Evolutionary conservation across 2,888 invertebrate species (phyloP), one percentile per base, ranked within the genome.

Genomic region (Pseudoips prasinana): DNA sequence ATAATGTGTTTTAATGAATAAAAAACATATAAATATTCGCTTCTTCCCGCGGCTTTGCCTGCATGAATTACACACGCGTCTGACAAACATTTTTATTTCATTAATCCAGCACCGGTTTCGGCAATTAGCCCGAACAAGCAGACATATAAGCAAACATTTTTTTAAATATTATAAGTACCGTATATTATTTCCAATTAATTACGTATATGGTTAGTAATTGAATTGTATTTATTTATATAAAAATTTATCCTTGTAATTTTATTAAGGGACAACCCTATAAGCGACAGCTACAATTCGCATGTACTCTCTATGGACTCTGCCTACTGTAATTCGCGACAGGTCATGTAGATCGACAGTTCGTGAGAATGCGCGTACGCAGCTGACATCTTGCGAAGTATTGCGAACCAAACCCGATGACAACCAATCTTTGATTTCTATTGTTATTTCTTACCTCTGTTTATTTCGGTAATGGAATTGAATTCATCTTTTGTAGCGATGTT

Each of bases 301-400:
- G 45, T 47, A 52, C 47, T 34, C 14, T 5, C 3, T 14, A 14
- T 5, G 14, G 14, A 14, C 14, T 3, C 5, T 20, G 3, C 20
- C 7, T 20, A 20, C 2, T 5, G 35, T 37, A 36, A 39, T 44
- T 35, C 23, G 40, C 54, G 48, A 55, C 54, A 57, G 57, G 57
- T 52, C 57, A 56, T 44, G 18, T n/a, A n/a, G n/a, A 56, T 26
- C 43, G 56, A 47, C 53, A 52, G 35, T 41, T 33, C 55, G 55
- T 55, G 55, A 55, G 55, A 55, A 55, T 52, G 41, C 43, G 45
- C 8, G 8, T 4, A 27, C 55, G 58, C 58, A 54, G 58, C 58
- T 56, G 56, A 58, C 58, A 14, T 2, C n/a, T 14, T 3, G 14
- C 5, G 34, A 22, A 33, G 33, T 46, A 51, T 41, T 24, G 43